These are phyloP conservation scores for Cuculus canorus DNA, from an alignment of 2,797 vertebrate genomes.

Conservation along the genomic window DNA sequence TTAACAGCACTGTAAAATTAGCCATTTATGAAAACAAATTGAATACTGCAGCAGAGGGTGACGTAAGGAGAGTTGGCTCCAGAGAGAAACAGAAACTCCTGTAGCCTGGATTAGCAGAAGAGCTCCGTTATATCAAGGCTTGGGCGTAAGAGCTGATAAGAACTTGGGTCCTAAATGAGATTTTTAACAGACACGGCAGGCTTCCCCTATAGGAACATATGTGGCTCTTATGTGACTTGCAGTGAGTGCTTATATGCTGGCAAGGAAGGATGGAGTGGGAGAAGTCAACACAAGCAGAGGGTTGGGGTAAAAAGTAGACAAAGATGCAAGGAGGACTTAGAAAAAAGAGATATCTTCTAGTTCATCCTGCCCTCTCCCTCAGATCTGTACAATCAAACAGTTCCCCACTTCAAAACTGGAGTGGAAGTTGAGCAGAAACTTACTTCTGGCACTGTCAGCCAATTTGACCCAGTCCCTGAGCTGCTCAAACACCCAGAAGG, in stretches of 20 bases:
- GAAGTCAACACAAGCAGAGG: not conserved
- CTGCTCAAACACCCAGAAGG: not conserved
- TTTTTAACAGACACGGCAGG: constrained; percentile 36
- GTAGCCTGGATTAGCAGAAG: constrained; percentile 71
- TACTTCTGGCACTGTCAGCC: not conserved
- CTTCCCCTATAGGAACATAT: not conserved
- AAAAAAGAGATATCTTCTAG: not conserved
- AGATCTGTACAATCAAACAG: not conserved
- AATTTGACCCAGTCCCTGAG: not conserved
- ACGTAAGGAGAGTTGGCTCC: constrained; percentile 77
- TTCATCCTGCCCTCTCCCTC: not conserved
- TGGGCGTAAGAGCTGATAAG: constrained; percentile 48
- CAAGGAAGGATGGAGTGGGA: not conserved
- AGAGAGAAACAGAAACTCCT: constrained; percentile 68
- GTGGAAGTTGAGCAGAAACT: not conserved
- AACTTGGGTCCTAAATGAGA: constrained; percentile 54
- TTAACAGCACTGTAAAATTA: constrained; percentile 80
- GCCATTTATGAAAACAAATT: constrained; percentile 78
- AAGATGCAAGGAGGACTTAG: not conserved
- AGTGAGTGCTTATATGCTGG: not conserved
- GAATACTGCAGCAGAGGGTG: constrained; percentile 77
- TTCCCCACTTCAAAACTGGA: not conserved
- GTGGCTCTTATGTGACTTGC: not conserved
- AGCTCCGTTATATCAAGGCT: constrained; percentile 66
- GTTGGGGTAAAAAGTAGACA: not conserved